Conservation (phyloP, 2,797 vertebrate species). For the Pampus argenteus region DNA sequence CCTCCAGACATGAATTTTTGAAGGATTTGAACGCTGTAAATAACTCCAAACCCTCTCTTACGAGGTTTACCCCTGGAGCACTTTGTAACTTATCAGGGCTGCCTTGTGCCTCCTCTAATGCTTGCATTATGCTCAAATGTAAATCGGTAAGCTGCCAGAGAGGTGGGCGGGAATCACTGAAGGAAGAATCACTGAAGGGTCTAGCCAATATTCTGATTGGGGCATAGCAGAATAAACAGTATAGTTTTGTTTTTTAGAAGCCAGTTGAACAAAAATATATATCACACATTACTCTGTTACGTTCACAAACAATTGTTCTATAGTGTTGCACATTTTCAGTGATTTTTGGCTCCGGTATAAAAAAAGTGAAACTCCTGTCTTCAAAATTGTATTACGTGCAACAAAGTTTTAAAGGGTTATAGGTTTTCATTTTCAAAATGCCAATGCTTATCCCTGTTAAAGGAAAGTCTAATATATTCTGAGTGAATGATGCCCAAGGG, state of each 20-base stretch:
- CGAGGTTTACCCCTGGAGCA: conserved; percentile 88
- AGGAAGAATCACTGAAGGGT: conserved; percentile 84
- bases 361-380: conserved; percentile 23
- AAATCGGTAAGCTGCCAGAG: conserved; percentile 89
- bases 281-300: conserved; percentile 62
- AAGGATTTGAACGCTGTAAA: conserved; percentile 90
- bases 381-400: conserved; percentile 25
- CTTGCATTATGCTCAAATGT: conserved; percentile 89
- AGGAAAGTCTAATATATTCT: conserved; percentile 74
- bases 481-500: conserved; percentile 76
- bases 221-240: conserved; percentile 81
- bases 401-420: conserved; percentile 46
- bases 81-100: conserved; percentile 90
- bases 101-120: conserved; percentile 88
- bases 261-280: conserved; percentile 70
- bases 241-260: conserved; percentile 76
- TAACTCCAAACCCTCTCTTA: conserved; percentile 90
- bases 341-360: conserved; percentile 39
- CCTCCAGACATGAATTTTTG: conserved; percentile 86
- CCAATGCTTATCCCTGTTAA: conserved; percentile 42
- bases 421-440: conserved; percentile 56
- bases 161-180: conserved; percentile 86
- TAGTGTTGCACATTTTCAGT: conserved; percentile 23
- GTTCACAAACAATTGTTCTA: conserved; percentile 65
- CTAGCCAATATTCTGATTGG: conserved; percentile 84